Evolutionary conservation across 1,140 invertebrate species (phyloP).

Genomic region (Drosophila nasuta): DNA sequence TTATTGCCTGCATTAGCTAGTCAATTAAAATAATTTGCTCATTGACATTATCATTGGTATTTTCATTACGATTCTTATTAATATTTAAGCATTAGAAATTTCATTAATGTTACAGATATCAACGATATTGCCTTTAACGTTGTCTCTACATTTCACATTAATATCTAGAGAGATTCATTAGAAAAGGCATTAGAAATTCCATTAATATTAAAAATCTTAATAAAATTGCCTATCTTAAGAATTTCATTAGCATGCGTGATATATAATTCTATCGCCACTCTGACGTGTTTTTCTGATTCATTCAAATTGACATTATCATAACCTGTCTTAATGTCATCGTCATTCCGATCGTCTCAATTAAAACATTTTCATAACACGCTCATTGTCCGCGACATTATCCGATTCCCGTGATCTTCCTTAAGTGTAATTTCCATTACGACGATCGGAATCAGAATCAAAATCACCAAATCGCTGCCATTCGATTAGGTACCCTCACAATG

Average conservation of each 20-base stretch:
- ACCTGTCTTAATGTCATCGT: too few relatives aligned
- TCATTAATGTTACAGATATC: too few relatives aligned
- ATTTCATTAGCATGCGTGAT: too few relatives aligned
- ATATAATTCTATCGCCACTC: too few relatives aligned
- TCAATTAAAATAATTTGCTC: too few relatives aligned
- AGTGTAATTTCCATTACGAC: neutral
- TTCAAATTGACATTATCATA: too few relatives aligned
- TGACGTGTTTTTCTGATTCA: too few relatives aligned
- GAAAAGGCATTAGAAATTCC: neutral
- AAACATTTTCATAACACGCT: neutral
- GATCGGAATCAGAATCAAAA: slow-evolving; percentile 1
- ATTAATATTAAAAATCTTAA: neutral
- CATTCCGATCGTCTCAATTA: neutral
- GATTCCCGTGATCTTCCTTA: neutral
- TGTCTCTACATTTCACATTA: too few relatives aligned
- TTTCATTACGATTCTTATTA: neutral
- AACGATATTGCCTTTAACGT: too few relatives aligned
- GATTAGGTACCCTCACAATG: neutral
- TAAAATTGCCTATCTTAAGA: too few relatives aligned
- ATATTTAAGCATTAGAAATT: too few relatives aligned
- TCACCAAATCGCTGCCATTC: neutral
- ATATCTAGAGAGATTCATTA: too few relatives aligned
- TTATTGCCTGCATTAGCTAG: neutral
- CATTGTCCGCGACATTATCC: neutral
- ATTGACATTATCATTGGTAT: neutral